These are phyloP conservation scores for Micromesistius poutassou DNA, from an alignment of 2,797 vertebrate genomes.

Conservation along the genomic window DNA sequence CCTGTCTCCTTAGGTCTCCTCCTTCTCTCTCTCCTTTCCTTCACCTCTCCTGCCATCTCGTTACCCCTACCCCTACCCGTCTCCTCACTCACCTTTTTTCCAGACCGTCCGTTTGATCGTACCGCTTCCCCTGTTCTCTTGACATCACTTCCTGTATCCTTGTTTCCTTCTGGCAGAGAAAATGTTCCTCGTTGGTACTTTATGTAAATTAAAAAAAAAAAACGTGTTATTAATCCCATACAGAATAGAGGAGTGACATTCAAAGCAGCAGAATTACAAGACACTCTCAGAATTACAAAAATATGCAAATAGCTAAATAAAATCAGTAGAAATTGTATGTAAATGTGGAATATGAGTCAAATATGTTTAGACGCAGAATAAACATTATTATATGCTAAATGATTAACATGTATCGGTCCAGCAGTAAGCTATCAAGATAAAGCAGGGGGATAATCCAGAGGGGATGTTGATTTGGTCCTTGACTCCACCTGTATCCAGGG, in stretches of 20 bases:
- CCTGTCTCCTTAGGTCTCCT: not conserved
- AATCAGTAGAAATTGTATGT: not conserved
- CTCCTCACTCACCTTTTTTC: not conserved
- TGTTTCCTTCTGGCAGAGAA: not conserved
- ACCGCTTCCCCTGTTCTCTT: not conserved
- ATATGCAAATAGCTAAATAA: not conserved
- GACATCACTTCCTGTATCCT: conserved; percentile 1
- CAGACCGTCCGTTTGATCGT: not conserved
- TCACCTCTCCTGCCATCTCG: not conserved
- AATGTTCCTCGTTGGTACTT: not conserved
- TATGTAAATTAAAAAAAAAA: not conserved
- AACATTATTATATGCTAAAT: too few relatives aligned
- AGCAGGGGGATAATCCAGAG: not conserved
- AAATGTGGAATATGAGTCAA: too few relatives aligned
- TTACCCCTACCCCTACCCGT: too few relatives aligned
- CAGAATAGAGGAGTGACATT: not conserved
- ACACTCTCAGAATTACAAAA: not conserved
- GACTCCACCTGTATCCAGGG: not conserved
- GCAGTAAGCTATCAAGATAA: not conserved
- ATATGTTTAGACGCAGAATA: too few relatives aligned
- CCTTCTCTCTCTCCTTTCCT: not conserved
- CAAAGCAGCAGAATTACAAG: not conserved
- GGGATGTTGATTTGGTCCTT: not conserved
- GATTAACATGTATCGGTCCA: not conserved
- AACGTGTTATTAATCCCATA: not conserved